Evolutionary conservation across 2,113 vertebrate species (phyloP).

Genomic region (Nymphicus hollandicus): DNA sequence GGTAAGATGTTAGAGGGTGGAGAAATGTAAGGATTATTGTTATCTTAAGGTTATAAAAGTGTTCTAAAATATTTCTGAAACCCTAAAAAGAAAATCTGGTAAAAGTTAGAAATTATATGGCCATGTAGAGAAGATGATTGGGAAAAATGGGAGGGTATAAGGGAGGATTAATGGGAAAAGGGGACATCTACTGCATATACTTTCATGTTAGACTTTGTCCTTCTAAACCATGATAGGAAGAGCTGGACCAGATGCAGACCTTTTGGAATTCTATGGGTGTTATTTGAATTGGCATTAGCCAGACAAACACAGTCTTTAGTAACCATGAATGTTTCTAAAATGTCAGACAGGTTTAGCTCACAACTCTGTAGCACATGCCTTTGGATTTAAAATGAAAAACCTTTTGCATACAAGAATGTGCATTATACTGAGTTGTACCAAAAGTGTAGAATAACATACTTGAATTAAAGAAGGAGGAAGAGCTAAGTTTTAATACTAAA

Average conservation of each 20-base stretch:
- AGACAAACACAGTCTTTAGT: neutral
- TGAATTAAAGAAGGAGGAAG: neutral
- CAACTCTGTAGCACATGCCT: neutral
- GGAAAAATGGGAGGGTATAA: neutral
- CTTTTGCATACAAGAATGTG: neutral
- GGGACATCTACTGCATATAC: neutral
- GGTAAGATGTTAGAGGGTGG: neutral
- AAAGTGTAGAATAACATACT: neutral
- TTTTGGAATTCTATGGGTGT: neutral
- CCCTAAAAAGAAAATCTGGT: neutral
- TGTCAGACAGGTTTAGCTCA: neutral
- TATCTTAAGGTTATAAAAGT: neutral
- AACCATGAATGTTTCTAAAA: neutral
- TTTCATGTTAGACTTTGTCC: neutral
- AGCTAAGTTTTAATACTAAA: neutral
- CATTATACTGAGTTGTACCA: accelerated
- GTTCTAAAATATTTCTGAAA: neutral
- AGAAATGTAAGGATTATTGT: neutral
- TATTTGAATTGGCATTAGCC: neutral
- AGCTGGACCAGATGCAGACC: neutral
- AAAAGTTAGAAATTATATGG: neutral
- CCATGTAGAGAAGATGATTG: neutral
- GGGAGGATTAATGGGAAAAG: neutral
- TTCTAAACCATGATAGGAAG: neutral
- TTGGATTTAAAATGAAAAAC: neutral